phyloP scores from a whole-genome alignment of 2,888 invertebrate genomes.

The Eristalis arbustorum region DNA sequence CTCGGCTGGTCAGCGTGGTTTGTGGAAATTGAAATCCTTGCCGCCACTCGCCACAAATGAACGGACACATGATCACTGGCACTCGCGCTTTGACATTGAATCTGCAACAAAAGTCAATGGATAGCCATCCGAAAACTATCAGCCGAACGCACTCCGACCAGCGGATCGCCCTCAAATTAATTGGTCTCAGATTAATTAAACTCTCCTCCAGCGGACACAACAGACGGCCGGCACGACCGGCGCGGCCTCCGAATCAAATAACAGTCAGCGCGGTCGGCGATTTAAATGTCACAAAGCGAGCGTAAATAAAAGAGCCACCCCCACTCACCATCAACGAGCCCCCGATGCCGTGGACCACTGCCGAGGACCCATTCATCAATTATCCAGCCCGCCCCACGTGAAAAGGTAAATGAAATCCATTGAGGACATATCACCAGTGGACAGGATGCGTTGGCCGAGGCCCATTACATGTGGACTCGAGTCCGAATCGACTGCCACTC shows the following conservation, averaged over 20 bases:
- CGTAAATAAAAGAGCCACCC: conserved; percentile 34
- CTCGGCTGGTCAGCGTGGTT: too few relatives aligned
- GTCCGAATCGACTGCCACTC: conserved; percentile 14
- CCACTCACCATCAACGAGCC: too few relatives aligned
- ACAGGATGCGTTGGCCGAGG: conserved; percentile 43
- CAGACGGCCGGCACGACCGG: too few relatives aligned
- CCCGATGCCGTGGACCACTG: too few relatives aligned
- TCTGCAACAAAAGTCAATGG: background rate
- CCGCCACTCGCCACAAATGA: too few relatives aligned
- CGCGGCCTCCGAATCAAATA: conserved; percentile 25
- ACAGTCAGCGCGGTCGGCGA: conserved; percentile 31
- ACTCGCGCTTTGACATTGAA: too few relatives aligned
- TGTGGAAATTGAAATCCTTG: too few relatives aligned
- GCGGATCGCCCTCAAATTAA: conserved; percentile 49
- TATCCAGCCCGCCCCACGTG: conserved; percentile 39
- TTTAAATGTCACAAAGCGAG: conserved; percentile 65
- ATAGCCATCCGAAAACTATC: conserved; percentile 11
- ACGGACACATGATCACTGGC: too few relatives aligned
- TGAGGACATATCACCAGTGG: conserved; percentile 39
- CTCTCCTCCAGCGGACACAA: background rate
- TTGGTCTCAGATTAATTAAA: conserved; percentile 61
- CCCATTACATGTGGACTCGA: conserved; percentile 54
- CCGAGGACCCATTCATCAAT: conserved; percentile 53
- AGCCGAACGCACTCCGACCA: conserved; percentile 7
- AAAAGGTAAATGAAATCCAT: conserved; percentile 64